These are phyloP conservation scores for Drosophila ezoana DNA, from an alignment of 2,888 invertebrate species.

Conservation along the genomic window DNA sequence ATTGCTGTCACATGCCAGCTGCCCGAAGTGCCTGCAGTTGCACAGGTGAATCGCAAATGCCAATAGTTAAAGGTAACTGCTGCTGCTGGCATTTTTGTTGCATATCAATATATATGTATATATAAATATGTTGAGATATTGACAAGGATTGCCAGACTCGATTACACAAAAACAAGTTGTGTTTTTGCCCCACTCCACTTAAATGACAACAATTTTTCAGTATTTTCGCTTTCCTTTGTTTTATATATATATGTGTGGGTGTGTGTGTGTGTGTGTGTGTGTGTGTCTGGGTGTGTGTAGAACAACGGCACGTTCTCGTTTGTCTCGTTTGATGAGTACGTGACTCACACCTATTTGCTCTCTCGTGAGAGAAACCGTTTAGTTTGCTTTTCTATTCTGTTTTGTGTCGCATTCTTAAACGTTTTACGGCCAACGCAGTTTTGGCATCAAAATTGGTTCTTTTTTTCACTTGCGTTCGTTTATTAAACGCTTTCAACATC, in stretches of 20 bases:
- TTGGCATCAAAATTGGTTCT: background rate
- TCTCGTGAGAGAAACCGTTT: constrained; percentile 6
- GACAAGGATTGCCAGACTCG: constrained; percentile 27
- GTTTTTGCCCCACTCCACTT: constrained; percentile 1
- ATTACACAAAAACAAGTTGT: constrained; percentile 31
- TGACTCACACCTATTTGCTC: constrained; percentile 15
- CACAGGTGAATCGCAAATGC: constrained; percentile 14
- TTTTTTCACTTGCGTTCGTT: background rate
- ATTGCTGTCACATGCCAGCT: constrained; percentile 49
- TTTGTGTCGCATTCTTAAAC: constrained; percentile 22
- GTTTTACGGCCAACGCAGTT: constrained; percentile 16
- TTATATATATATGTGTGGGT: background rate
- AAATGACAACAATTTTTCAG: constrained; percentile 21
- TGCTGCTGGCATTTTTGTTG: constrained; percentile 23
- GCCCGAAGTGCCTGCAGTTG: constrained; percentile 25
- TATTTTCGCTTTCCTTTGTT: background rate
- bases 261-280: background rate
- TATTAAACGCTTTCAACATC: too few relatives aligned
- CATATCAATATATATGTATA: background rate
- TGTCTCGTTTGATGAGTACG: constrained; percentile 32
- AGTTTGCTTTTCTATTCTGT: background rate
- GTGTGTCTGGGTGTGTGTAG: background rate
- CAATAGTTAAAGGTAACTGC: constrained; percentile 21
- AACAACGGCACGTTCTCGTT: constrained; percentile 22
- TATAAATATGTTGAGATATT: constrained; percentile 17